phyloP scores from a whole-genome alignment of 2,113 vertebrate species.

The Benitochromis conjunctus region DNA sequence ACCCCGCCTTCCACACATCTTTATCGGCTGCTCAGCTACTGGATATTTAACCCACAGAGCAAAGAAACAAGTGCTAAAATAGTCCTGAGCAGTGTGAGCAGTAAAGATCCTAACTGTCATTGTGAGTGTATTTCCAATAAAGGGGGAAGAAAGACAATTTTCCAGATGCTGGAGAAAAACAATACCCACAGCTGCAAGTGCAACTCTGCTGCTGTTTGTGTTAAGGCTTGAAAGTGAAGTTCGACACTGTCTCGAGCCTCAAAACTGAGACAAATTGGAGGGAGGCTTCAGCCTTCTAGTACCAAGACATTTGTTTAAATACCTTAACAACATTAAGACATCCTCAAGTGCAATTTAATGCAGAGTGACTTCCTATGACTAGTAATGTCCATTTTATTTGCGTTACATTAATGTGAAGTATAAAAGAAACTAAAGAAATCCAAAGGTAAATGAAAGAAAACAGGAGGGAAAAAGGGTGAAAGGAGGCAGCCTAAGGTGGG shows the following conservation, averaged over 20 bases:
- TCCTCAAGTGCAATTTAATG: constrained; percentile 20
- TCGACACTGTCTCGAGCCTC: constrained; percentile 18
- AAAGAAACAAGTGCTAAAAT: constrained; percentile 25
- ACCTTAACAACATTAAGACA: constrained; percentile 22
- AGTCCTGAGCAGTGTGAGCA: constrained; percentile 12
- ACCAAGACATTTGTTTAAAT: constrained; percentile 21
- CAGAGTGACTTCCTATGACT: background rate
- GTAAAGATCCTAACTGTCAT: constrained; percentile 29
- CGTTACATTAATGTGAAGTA: constrained; percentile 27
- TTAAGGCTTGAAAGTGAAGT: constrained; percentile 43
- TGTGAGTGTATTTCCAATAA: constrained; percentile 45
- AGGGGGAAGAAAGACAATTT: background rate
- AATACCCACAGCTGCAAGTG: constrained; percentile 56
- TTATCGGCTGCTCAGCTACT: constrained; percentile 21
- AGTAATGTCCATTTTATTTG: background rate
- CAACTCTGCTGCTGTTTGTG: constrained; percentile 21
- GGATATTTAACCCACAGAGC: background rate
- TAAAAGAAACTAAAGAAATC: constrained; percentile 38
- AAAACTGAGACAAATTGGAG: constrained; percentile 4
- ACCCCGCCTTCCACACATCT: constrained; percentile 7
- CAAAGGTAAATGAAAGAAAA: constrained; percentile 38
- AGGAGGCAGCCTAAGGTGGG: constrained; percentile 13
- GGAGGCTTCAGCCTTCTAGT: background rate
- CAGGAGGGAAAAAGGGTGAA: background rate
- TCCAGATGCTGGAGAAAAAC: constrained; percentile 53